These are phyloP conservation scores for Cuculus canorus DNA, from an alignment of 2,797 vertebrate species.

Conservation along the genomic window DNA sequence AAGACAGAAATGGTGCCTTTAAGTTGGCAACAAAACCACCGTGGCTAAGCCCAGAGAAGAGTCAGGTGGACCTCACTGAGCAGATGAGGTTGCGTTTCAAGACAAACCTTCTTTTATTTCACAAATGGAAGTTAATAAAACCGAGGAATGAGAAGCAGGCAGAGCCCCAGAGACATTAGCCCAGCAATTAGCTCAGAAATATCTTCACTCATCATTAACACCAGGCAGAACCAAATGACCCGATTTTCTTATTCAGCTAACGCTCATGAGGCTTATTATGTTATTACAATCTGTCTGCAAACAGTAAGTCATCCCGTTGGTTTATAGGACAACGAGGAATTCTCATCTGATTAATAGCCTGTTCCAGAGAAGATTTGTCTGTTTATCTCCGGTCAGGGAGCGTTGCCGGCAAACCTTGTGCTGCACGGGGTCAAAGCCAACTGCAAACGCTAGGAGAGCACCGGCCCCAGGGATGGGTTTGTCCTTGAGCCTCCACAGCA, in stretches of 20 bases:
- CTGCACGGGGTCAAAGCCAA: neutral
- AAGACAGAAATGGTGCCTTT: neutral
- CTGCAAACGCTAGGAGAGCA: neutral
- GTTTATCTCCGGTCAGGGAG: neutral
- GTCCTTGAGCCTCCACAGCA: neutral
- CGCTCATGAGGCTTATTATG: constrained; percentile 61
- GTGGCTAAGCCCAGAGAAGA: neutral
- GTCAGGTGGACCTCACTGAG: neutral
- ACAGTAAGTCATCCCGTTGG: constrained; percentile 35
- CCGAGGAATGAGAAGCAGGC: neutral
- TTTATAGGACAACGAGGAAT: constrained; percentile 26
- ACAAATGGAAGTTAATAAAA: constrained; percentile 4
- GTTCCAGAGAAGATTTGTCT: neutral
- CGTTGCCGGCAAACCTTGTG: neutral
- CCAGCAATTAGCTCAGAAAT: constrained; percentile 49
- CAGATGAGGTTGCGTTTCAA: neutral
- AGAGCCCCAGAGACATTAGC: constrained; percentile 34
- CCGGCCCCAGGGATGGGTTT: accelerated
- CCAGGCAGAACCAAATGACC: constrained; percentile 61
- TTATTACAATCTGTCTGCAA: constrained; percentile 47
- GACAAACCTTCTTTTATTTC: neutral
- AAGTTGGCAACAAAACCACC: neutral
- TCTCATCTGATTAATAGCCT: neutral
- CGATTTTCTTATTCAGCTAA: constrained; percentile 55
- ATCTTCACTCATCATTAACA: constrained; percentile 64